Base-by-base conservation (phyloP, 2,888 invertebrate genomes). In the Malachius bipustulatus region DNA sequence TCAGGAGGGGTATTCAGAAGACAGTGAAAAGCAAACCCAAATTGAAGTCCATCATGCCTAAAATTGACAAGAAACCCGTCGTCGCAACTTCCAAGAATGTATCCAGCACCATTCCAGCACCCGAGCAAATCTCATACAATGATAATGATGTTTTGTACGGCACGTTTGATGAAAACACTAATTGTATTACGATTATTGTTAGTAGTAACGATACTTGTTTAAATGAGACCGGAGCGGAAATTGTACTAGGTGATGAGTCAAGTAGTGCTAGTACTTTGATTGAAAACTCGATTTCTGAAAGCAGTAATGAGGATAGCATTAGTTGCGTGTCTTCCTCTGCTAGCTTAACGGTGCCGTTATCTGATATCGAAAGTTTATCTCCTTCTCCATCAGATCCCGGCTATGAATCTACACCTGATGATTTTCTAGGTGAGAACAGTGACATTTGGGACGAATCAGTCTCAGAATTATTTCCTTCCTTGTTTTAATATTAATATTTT, bases 401-500 rank as follows among this genome's bases (percentile, higher is more conserved):
- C 2, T 78, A 78, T 48, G 77, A 77, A 52, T 77, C 77, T 0
- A 77, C 78, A 0, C 76, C 77, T 2, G 51, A 52, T 46, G 44
- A 28, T 2, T n/a, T n/a, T n/a, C n/a, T n/a, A n/a, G 46, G 47
- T 38, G 39, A 38, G 26, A 32, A 60, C 12, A 55, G 59, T 3
- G 78, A 81, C 54, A 67, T 77, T 51, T 82, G 81, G 80, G 77
- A 79, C 53, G 76, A 75, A 53, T 77, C 77, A 48, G 75, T 83
- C 50, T 75, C 79, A 41, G 82, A 83, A 62, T 62, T 85, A 47
- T 85, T 85, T 62, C 83, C 84, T 24, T 73, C 73, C 41, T 64
- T 84, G 52, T 69, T 76, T 35, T 82, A 67, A 65, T 36, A 39
- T 31, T 19, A 19, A n/a, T n/a, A n/a, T n/a, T n/a, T n/a, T n/a